Percentiles rank a stretch among this genome's conserved stretches.
phyloP scores from a whole-genome alignment of 1,140 invertebrate genomes.

The Drosophila kepulauana region DNA sequence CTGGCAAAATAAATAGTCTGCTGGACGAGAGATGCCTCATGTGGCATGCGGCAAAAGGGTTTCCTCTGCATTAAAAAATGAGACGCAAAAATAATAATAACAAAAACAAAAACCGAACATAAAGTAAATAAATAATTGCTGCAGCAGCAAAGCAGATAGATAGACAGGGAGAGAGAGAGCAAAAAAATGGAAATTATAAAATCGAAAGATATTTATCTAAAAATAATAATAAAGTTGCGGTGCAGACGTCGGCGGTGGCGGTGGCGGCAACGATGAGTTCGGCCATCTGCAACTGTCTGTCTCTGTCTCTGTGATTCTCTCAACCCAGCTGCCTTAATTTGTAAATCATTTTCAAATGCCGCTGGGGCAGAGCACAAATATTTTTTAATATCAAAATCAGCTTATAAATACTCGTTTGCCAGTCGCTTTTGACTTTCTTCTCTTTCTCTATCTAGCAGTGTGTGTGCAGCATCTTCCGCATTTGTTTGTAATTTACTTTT shows the following conservation, averaged over 20 bases:
- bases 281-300: conserved; percentile 57
- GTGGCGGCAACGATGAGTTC: background rate
- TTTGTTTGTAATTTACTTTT: conserved; percentile 82
- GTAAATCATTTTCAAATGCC: conserved; percentile 70
- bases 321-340: conserved; percentile 72
- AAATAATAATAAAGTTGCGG: conserved; percentile 77
- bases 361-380: conserved; percentile 30
- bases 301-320: conserved; percentile 19
- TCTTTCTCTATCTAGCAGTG: no score
- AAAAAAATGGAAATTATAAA: conserved; percentile 39
- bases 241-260: background rate
- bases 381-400: conserved; percentile 67
- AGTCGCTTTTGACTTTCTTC: conserved; percentile 23
- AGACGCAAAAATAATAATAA: background rate
- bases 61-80: conserved; percentile 44
- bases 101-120: conserved; percentile 1
- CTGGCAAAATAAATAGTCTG: conserved; percentile 67
- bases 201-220: conserved; percentile 82
- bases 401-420: conserved; percentile 55
- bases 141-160: conserved; percentile 23
- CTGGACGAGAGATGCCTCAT: conserved; percentile 47
- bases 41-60: conserved; percentile 41
- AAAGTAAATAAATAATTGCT: conserved; percentile 74
- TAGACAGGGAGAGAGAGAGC: no score
- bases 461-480: conserved; percentile 66